These are phyloP conservation scores for Sylvilagus bachmani DNA, from an alignment of 2,113 vertebrate genomes.

Conservation along the genomic window DNA sequence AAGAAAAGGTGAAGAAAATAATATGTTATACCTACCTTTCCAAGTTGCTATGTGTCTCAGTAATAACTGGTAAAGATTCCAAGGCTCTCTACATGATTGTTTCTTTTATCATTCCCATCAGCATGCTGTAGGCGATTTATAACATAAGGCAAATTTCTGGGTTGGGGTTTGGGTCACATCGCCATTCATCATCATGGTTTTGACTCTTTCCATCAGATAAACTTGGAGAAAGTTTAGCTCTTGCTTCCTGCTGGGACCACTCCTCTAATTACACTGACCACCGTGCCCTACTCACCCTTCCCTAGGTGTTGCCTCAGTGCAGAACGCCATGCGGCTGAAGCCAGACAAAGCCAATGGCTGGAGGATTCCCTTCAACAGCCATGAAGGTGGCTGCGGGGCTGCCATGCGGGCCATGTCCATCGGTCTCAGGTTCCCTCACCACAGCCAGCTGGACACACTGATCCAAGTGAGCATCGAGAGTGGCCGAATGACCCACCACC, in stretches of 20 bases:
- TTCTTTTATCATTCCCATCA: background rate
- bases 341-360: constrained; percentile 71
- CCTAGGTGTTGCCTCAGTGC: constrained; percentile 75
- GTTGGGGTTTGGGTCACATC: background rate
- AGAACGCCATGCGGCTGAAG: constrained; percentile 3
- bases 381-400: constrained; percentile 89
- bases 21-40: background rate
- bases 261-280: constrained; percentile 4
- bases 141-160: background rate
- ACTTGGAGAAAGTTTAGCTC: background rate
- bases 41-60: background rate
- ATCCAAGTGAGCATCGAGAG: constrained; percentile 91
- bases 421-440: constrained; percentile 88
- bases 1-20: background rate
- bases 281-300: rapidly evolving
- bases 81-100: background rate
- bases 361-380: constrained; percentile 85
- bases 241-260: background rate
- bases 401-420: constrained; percentile 94
- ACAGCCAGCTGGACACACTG: constrained; percentile 83
- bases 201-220: background rate
- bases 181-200: background rate
- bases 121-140: background rate
- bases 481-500: constrained; percentile 93
- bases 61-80: background rate